phyloP scores from a whole-genome alignment of 2,113 vertebrate genomes.

The Zingel zingel region DNA sequence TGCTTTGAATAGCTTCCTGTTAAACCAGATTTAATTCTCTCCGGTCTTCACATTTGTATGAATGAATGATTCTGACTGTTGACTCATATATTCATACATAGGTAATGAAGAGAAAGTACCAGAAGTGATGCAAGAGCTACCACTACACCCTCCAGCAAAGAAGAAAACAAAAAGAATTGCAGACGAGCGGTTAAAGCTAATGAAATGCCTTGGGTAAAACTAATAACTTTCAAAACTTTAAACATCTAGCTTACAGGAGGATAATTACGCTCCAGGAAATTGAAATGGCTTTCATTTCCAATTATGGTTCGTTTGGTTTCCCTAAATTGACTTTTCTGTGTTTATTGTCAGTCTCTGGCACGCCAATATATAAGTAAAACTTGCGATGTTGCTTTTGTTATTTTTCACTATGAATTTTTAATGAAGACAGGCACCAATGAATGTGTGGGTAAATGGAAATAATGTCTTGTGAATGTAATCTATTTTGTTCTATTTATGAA shows the following conservation, averaged over 20 bases:
- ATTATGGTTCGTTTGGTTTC: neutral
- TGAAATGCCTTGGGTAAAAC: neutral
- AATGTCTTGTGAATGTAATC: constrained; percentile 37
- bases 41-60: constrained; percentile 25
- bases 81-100: constrained; percentile 10
- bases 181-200: constrained; percentile 23
- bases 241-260: neutral
- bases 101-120: constrained; percentile 26
- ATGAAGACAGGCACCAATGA: constrained; percentile 57
- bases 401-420: constrained; percentile 19
- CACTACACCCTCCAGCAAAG: neutral
- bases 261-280: constrained; percentile 5
- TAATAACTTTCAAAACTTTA: neutral
- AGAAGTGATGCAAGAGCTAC: neutral
- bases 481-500: constrained; percentile 58
- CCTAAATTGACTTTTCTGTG: neutral
- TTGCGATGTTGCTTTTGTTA: constrained; percentile 29
- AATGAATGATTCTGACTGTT: constrained; percentile 11
- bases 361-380: neutral
- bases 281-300: constrained; percentile 4
- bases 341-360: constrained; percentile 17
- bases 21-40: constrained; percentile 28
- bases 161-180: constrained; percentile 1
- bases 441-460: constrained; percentile 58
- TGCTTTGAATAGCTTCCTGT: constrained; percentile 18